phyloP scores from a whole-genome alignment of 2,888 invertebrate species.

The Ditula angustiorana region DNA sequence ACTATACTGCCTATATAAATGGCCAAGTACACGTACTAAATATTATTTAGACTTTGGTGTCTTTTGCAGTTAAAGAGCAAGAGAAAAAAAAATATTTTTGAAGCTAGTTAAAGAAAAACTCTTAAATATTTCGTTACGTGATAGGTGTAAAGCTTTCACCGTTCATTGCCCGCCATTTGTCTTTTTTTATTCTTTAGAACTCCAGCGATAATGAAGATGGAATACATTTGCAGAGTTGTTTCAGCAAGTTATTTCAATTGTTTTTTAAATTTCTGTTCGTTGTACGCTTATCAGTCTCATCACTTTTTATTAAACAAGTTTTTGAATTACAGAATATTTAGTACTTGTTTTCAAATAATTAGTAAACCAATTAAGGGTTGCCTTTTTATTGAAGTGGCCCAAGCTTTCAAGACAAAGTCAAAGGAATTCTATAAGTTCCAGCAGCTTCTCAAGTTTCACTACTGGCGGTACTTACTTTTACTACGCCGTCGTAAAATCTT shows the following conservation, averaged over 20 bases:
- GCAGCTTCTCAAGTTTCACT: slow-evolving; percentile 17
- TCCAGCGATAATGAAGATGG: background rate
- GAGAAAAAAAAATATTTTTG: no score
- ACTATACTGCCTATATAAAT: no score
- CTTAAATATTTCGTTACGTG: no score
- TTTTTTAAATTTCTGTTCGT: no score
- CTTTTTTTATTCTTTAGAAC: background rate
- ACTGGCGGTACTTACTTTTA: slow-evolving; percentile 34
- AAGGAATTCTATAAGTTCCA: slow-evolving; percentile 25
- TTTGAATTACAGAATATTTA: no score
- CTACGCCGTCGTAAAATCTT: slow-evolving; percentile 21
- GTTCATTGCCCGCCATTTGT: background rate
- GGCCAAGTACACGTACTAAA: no score
- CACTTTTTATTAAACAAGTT: background rate
- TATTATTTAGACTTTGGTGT: no score
- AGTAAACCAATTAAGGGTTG: background rate
- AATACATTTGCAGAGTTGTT: no score
- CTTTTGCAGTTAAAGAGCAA: no score
- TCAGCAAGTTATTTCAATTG: no score
- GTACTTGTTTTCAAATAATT: background rate
- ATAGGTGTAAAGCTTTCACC: background rate
- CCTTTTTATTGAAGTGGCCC: background rate
- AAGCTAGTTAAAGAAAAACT: no score
- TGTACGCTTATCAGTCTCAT: no score
- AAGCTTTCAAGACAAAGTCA: slow-evolving; percentile 11